phyloP scores from a whole-genome alignment of 1,140 invertebrate species.

The Diorhabda sublineata region DNA sequence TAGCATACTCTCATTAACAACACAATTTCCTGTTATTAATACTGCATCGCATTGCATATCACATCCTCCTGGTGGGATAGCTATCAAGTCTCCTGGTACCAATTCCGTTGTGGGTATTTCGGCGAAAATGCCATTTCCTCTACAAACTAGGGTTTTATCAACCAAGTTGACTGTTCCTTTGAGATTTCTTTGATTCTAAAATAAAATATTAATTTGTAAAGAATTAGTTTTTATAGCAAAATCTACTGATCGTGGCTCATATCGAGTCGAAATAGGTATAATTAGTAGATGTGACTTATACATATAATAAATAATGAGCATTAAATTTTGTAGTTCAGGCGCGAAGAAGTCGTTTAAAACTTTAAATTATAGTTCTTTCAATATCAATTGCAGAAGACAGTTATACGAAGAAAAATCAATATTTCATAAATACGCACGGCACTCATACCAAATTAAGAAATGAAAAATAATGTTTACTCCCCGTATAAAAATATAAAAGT shows the following conservation, averaged over 20 bases:
- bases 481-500: too few relatives aligned
- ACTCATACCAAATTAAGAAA: too few relatives aligned
- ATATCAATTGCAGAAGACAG: too few relatives aligned
- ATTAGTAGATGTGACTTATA: too few relatives aligned
- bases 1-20: conserved; percentile 95
- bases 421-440: too few relatives aligned
- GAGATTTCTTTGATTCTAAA: conserved; percentile 68
- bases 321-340: too few relatives aligned
- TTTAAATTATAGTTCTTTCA: too few relatives aligned
- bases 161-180: conserved; percentile 64
- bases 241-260: background rate
- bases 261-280: too few relatives aligned
- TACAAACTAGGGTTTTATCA: conserved; percentile 56
- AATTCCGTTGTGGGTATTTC: conserved; percentile 56
- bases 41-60: conserved; percentile 88
- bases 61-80: conserved; percentile 80
- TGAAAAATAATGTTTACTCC: too few relatives aligned
- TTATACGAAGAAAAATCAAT: too few relatives aligned
- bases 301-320: too few relatives aligned
- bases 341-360: too few relatives aligned
- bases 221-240: background rate
- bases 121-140: conserved; percentile 35
- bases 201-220: conserved; percentile 9
- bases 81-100: conserved; percentile 91
- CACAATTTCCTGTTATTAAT: conserved; percentile 80